Evolutionary conservation across 2,113 vertebrate species (phyloP).

Genomic region (Reinhardtius hippoglossoides): DNA sequence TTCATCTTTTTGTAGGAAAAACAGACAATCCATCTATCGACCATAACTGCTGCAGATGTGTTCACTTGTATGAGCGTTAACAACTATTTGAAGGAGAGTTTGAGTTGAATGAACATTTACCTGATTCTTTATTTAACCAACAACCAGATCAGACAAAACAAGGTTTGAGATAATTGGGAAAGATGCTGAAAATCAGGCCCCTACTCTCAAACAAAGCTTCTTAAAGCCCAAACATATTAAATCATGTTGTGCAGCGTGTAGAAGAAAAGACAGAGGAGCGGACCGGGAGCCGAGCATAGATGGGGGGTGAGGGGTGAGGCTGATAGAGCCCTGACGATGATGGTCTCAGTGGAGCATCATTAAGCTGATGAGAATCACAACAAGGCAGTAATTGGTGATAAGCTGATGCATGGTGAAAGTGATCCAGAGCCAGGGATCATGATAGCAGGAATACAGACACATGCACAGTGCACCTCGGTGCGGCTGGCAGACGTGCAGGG

Average conservation of each 20-base stretch:
- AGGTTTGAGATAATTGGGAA: not conserved
- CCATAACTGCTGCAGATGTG: too few species aligned
- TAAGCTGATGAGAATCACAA: conserved; percentile 79
- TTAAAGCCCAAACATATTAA: not conserved
- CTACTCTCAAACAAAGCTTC: not conserved
- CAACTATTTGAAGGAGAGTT: too few species aligned
- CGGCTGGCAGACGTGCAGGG: conserved; percentile 61
- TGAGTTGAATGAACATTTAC: too few species aligned
- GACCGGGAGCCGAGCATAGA: conserved; percentile 4
- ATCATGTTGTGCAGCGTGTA: not conserved
- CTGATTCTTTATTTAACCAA: not conserved
- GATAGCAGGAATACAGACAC: conserved; percentile 64
- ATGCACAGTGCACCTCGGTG: conserved; percentile 14
- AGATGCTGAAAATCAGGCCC: too few species aligned
- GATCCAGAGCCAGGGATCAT: conserved; percentile 74
- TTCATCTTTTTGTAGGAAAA: too few species aligned
- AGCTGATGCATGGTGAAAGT: conserved; percentile 78
- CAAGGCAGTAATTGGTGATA: conserved; percentile 79
- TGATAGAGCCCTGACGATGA: conserved; percentile 44
- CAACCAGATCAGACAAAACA: not conserved
- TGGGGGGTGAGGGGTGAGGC: conserved; percentile 42
- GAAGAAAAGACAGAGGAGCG: not conserved
- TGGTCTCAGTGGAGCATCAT: conserved; percentile 77
- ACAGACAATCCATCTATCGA: too few species aligned
- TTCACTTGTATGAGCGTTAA: too few species aligned